Evolutionary conservation across 2,113 vertebrate species (phyloP), one percentile per base, ranked within the genome.

Genomic region (Balaeniceps rex): DNA sequence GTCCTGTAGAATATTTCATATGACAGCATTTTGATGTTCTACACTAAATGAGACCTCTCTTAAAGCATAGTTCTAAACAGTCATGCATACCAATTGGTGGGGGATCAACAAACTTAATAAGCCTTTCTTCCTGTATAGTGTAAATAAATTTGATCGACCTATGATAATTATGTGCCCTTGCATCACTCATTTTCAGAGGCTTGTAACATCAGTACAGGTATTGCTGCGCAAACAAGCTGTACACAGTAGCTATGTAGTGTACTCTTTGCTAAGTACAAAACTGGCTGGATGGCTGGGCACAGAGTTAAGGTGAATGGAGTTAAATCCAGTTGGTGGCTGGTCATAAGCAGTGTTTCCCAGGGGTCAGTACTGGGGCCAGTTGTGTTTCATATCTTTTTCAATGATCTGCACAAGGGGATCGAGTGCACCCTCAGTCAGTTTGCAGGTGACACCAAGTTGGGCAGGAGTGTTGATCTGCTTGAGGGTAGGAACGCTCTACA

Each of bases 291-390:
- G 55, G 25, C 42, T 1, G 3, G 28, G 40, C 70, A 11, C 8
- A 8, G 24, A 33, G 65, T 28, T 17, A 14, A 34, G 38, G 40
- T 69, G 51, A 66, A 54, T 46, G 51, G 51, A 78, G 44, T 51
- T n/a, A 1, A 19, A 19, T 33, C n/a, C 55, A 28, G 28, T 12
- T 38, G 40, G 40, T 0, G 0, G 8, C 19, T 0, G 0, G 25
- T 47, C 28, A 68, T 13, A 22, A 26, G 23, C 8, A 29, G 14
- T 63, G 21, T 18, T 51, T 40, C 44, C 17, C 34, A 31, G 42
- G 65, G 57, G 14, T 46, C 2, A 2, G 10, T 10, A 2, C 0
- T 36, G 28, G 33, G 11, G 5, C 23, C 11, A 19, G 11, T 33
- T 31, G n/a, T 69, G 14, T 55, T 68, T 15, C 55, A 22, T 8